Evolutionary conservation across 2,888 invertebrate genomes (phyloP).

Genomic region (Leucoma salicis): DNA sequence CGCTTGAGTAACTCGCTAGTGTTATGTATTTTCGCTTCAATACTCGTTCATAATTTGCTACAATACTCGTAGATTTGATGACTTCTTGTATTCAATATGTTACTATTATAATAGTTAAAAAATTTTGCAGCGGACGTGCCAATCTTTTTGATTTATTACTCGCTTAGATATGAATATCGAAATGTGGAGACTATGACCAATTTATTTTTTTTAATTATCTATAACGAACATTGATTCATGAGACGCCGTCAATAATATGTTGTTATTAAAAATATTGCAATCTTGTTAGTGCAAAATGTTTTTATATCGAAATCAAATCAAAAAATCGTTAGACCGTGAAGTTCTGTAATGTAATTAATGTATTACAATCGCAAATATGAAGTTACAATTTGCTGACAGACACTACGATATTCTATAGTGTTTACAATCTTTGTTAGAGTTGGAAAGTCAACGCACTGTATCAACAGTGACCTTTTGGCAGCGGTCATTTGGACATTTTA

Average conservation of each 20-base stretch:
- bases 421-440: constrained; percentile 23
- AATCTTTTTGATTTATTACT: constrained; percentile 28
- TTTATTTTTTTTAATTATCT: constrained; percentile 27
- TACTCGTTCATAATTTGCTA: constrained; percentile 27
- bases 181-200: constrained; percentile 15
- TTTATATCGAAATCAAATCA: constrained; percentile 18
- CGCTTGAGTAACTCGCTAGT: constrained; percentile 44
- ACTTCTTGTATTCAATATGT: constrained; percentile 18
- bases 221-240: constrained; percentile 20
- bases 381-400: constrained; percentile 11
- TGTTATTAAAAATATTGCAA: constrained; percentile 14
- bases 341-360: constrained; percentile 11
- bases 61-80: no score
- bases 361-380: constrained; percentile 15
- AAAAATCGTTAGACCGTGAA: constrained; percentile 1
- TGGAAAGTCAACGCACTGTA: constrained; percentile 38
- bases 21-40: constrained; percentile 35
- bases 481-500: constrained; percentile 17
- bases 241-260: constrained; percentile 10
- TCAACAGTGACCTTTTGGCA: constrained; percentile 32
- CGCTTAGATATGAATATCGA: constrained; percentile 13
- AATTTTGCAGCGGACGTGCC: constrained; percentile 14
- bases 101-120: constrained; percentile 12
- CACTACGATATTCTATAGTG: constrained; percentile 13
- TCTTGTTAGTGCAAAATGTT: constrained; percentile 16